Evolutionary conservation across 2,113 vertebrate species (phyloP), one percentile per base, ranked within the genome.

Genomic region (Mesitornis unicolor): DNA sequence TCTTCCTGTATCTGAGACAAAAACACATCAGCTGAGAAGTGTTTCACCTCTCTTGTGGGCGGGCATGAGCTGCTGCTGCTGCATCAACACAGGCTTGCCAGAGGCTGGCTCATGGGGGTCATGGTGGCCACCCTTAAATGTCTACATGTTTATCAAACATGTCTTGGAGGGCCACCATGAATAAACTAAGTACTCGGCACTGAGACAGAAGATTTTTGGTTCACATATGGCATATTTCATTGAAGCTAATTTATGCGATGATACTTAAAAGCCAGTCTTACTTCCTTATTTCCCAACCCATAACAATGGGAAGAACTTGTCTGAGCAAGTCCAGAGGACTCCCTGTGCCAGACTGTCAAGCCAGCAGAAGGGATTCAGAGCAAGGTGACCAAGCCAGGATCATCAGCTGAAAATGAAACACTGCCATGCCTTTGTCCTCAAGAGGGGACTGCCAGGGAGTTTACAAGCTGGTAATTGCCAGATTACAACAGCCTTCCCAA

Each of bases 391-490:
- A 81, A 92, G 38, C 31, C 20, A 6, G 50, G 47, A 60, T 42
- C 42, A 76, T 12, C 48, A 54, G 26, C 3, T 50, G 63, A 68
- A 91, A 91, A 89, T 36, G 67, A 88, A 88, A 89, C 0, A 0
- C 14, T 91, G 53, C 40, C 61, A 53, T n/a, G 56, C 21, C 40
- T 86, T 79, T 61, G 17, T 33, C 61, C 68, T 74, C 21, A 21
- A 47, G 35, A 48, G 84, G 89, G 84, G 74, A 93, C 67, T 70
- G 47, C 63, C 91, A 84, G 95, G 95, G 91, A 60, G 4, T 95
- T 93, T 80, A 88, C 87, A 2, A 26, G 56, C 38, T 70, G 63
- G 63, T 93, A 61, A 91, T 74, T 91, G 84, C 69, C 84, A 0
- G 0, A 22, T 71, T 61, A 16, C 78, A 69, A 28, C 65, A 87